Percentiles rank a stretch among this genome's conserved stretches.
These are phyloP conservation scores for Nephrotoma appendiculata DNA, from an alignment of 2,888 invertebrate genomes.

Conservation along the genomic window DNA sequence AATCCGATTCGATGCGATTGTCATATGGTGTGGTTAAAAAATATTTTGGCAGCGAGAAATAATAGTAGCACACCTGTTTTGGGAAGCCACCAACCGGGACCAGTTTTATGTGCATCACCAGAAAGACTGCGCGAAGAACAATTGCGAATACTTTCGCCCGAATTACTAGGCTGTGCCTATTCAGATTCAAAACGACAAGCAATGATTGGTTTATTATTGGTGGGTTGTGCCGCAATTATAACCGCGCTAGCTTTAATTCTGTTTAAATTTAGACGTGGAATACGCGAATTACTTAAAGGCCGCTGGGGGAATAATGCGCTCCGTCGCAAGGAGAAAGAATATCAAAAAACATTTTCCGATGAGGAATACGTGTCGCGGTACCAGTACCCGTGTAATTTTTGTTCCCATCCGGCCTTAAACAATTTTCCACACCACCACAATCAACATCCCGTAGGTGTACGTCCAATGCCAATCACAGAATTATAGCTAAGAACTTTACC, in stretches of 20 bases:
- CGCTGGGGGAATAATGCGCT: constrained; percentile 32
- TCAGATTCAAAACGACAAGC: constrained; percentile 67
- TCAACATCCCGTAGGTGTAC: constrained; percentile 32
- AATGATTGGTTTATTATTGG: constrained; percentile 60
- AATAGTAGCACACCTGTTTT: background rate
- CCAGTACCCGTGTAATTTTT: constrained; percentile 27
- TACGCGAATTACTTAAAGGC: constrained; percentile 68
- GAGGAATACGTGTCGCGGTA: constrained; percentile 53
- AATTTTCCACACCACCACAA: constrained; percentile 34
- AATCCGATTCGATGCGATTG: constrained; percentile 75
- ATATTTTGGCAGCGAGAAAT: constrained; percentile 38
- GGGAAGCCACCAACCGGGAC: constrained; percentile 15
- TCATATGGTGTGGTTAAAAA: constrained; percentile 62
- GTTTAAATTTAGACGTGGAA: constrained; percentile 62
- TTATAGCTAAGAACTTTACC: constrained; percentile 91
- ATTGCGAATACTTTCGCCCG: constrained; percentile 51
- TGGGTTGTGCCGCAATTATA: constrained; percentile 55
- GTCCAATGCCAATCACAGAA: constrained; percentile 78
- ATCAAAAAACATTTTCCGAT: constrained; percentile 79
- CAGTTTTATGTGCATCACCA: constrained; percentile 56
- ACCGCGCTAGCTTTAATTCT: constrained; percentile 57
- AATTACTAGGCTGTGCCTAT: constrained; percentile 68
- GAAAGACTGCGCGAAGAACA: constrained; percentile 54
- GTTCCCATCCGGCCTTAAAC: constrained; percentile 28
- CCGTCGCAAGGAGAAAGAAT: constrained; percentile 67